phyloP scores from a whole-genome alignment of 2,888 invertebrate genomes.

The Epistrophe grossulariae region DNA sequence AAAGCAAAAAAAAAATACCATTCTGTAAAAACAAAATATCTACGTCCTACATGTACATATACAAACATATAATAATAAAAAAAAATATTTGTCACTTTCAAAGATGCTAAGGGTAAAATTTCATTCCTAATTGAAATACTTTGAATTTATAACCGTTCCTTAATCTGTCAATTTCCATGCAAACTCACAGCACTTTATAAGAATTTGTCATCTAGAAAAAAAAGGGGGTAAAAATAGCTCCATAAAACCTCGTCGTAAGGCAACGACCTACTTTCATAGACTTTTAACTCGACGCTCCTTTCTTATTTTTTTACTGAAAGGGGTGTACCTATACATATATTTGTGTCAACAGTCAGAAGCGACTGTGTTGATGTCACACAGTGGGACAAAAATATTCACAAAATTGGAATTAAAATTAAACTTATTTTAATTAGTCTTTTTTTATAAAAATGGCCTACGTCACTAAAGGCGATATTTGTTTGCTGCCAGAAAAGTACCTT shows the following conservation, averaged over 20 bases:
- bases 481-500: no score
- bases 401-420: neutral
- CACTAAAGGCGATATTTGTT: no score
- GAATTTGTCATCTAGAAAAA: constrained; percentile 54
- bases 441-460: no score
- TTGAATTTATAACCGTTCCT: constrained; percentile 47
- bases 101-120: constrained; percentile 31
- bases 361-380: constrained; percentile 17
- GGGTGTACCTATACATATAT: constrained; percentile 22
- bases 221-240: constrained; percentile 26
- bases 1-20: neutral
- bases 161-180: constrained; percentile 54
- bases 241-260: constrained; percentile 23
- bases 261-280: constrained; percentile 38
- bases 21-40: neutral
- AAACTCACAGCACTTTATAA: constrained; percentile 53
- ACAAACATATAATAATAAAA: neutral
- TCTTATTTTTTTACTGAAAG: constrained; percentile 10
- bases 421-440: neutral
- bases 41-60: no score
- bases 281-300: constrained; percentile 17
- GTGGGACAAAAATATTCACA: neutral
- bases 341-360: neutral
- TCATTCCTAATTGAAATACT: constrained; percentile 56
- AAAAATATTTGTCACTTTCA: constrained; percentile 36